These are phyloP conservation scores for Drosophila auraria DNA, from an alignment of 1,140 invertebrate genomes.

Conservation along the genomic window DNA sequence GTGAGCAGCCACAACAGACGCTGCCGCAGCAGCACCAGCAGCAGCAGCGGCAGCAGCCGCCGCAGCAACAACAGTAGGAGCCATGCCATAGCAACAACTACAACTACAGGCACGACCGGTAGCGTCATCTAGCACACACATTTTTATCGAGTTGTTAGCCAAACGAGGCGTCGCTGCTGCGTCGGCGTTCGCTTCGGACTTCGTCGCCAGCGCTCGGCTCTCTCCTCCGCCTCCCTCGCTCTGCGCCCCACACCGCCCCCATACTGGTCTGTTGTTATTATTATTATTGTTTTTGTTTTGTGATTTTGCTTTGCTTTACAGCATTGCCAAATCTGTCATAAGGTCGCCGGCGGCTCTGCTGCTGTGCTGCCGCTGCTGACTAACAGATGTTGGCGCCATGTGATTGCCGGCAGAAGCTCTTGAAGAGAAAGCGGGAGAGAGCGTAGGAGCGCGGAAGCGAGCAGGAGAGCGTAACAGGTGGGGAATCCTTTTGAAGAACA, in stretches of 20 bases:
- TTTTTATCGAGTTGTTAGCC: conserved; percentile 70
- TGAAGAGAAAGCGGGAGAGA: conserved; percentile 12
- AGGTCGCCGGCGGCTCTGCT: conserved; percentile 27
- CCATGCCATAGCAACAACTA: conserved; percentile 17
- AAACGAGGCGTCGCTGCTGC: conserved; percentile 64
- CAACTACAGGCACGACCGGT: conserved; percentile 57
- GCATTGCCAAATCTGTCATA: conserved; percentile 69
- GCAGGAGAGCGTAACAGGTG: conserved; percentile 2
- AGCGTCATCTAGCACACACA: conserved; percentile 78
- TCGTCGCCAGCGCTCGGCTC: conserved; percentile 9
- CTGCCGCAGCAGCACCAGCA: conserved; percentile 35
- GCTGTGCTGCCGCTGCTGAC: conserved; percentile 53
- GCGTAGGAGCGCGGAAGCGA: neutral
- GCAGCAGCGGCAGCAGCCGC: conserved; percentile 14
- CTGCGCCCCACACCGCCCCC: neutral
- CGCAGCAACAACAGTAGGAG: conserved; percentile 23
- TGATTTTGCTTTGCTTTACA: conserved; percentile 46
- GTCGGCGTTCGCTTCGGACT: conserved; percentile 41
- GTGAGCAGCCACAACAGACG: conserved; percentile 62
- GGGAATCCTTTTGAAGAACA: conserved; percentile 16
- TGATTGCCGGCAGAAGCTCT: conserved; percentile 23
- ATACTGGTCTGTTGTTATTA: conserved; percentile 19
- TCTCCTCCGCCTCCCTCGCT: neutral
- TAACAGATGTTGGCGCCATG: conserved; percentile 49
- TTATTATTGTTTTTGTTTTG: conserved; percentile 33